These are phyloP conservation scores for Scaptomyza hsui DNA, from an alignment of 1,140 invertebrate genomes.

Conservation along the genomic window DNA sequence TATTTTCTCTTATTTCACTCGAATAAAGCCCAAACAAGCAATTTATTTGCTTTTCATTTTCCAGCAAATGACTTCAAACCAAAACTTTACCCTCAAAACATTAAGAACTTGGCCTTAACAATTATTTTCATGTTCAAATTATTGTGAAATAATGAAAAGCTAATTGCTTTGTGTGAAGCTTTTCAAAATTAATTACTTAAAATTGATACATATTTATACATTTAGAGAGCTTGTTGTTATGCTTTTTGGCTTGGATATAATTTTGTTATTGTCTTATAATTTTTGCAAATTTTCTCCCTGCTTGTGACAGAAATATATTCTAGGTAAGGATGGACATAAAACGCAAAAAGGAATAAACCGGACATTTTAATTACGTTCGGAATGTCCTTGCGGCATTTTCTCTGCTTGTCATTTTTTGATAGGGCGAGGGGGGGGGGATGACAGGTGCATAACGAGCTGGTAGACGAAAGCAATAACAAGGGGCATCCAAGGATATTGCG, in stretches of 20 bases:
- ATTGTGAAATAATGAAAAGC: neutral
- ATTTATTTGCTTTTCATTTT: neutral
- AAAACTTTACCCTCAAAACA: neutral
- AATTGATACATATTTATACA: neutral
- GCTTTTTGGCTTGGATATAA: too few species aligned
- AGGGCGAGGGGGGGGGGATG: neutral
- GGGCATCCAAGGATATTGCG: slow-evolving; percentile 38
- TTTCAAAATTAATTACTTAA: neutral
- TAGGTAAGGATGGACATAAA: neutral
- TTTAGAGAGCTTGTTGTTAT: neutral
- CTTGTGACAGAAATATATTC: too few species aligned
- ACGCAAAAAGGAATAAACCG: slow-evolving; percentile 15
- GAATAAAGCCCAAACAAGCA: neutral
- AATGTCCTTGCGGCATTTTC: slow-evolving; percentile 22
- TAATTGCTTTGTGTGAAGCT: slow-evolving; percentile 8
- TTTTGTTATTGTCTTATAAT: too few species aligned
- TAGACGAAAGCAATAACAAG: slow-evolving; percentile 12
- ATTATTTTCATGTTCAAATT: neutral
- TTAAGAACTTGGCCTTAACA: neutral
- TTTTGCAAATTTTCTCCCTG: too few species aligned
- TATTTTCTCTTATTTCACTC: neutral
- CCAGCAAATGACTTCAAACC: neutral
- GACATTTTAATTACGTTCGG: slow-evolving; percentile 36
- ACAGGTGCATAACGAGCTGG: neutral
- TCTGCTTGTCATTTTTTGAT: neutral